Percentiles rank a stretch among this genome's conserved stretches.
These are phyloP conservation scores for Indri indri DNA, from an alignment of 2,113 vertebrate genomes.

Conservation along the genomic window DNA sequence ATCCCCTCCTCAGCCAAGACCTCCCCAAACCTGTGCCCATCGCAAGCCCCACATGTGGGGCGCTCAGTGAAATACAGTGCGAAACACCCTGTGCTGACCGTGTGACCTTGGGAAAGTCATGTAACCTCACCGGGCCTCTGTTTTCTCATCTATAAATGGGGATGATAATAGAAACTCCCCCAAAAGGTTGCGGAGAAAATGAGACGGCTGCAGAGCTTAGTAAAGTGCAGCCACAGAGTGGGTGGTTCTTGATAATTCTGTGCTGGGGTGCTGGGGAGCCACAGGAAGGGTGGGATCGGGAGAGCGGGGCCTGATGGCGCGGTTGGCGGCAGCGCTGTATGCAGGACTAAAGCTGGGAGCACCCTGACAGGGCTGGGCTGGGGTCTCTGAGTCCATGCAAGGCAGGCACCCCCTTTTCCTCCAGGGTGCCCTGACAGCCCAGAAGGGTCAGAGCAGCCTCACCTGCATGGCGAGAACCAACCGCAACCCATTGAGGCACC, in stretches of 20 bases:
- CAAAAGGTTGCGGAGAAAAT: background rate
- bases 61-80: fast-evolving
- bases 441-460: no score
- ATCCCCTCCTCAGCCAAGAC: background rate
- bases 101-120: background rate
- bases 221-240: fast-evolving
- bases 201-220: background rate
- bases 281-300: background rate
- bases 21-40: background rate
- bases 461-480: background rate
- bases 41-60: fast-evolving
- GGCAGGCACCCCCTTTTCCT: background rate
- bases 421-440: background rate
- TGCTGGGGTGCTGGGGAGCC: background rate
- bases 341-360: background rate
- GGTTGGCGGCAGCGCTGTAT: fast-evolving
- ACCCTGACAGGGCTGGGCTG: no score
- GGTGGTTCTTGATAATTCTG: fast-evolving
- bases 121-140: background rate
- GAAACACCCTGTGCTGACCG: fast-evolving
- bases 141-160: background rate
- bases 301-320: no score
- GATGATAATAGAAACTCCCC: background rate
- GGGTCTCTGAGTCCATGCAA: background rate
- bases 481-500: no score